These are phyloP conservation scores for Amphipyra tragopoginis DNA, from an alignment of 2,888 invertebrate species.

Conservation along the genomic window DNA sequence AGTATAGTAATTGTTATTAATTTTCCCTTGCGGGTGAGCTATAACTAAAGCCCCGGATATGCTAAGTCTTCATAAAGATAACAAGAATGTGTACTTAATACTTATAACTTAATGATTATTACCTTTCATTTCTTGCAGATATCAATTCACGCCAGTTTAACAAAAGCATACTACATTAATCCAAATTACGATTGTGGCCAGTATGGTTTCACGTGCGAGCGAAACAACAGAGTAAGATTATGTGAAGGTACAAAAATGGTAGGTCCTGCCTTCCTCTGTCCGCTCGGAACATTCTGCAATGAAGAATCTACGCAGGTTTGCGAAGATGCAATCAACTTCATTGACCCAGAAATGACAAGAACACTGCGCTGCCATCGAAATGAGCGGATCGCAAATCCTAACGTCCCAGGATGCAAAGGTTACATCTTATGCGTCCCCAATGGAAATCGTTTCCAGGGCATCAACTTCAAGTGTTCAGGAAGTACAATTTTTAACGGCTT, in stretches of 20 bases:
- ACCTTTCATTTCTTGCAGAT: constrained; percentile 56
- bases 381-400: constrained; percentile 83
- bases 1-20: too few relatives aligned
- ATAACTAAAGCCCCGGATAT: too few relatives aligned
- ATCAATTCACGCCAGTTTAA: constrained; percentile 35
- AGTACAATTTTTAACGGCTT: constrained; percentile 83
- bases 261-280: constrained; percentile 82
- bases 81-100: not conserved
- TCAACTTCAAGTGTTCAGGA: constrained; percentile 84
- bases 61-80: too few relatives aligned
- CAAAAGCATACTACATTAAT: constrained; percentile 63
- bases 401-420: constrained; percentile 83
- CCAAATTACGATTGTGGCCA: constrained; percentile 76
- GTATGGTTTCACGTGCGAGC: constrained; percentile 82
- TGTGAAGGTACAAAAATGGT: constrained; percentile 77
- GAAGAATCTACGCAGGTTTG: constrained; percentile 84
- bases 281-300: constrained; percentile 80
- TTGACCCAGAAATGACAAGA: constrained; percentile 76
- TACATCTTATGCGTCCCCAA: constrained; percentile 85
- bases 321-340: constrained; percentile 76
- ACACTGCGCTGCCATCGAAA: constrained; percentile 77
- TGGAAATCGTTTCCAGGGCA: constrained; percentile 82
- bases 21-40: too few relatives aligned
- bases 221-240: constrained; percentile 73
- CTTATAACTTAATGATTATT: not conserved